A percentile compares a stretch with the other conserved stretches of the same genome.
These are phyloP conservation scores for Nemotelus nigrinus DNA, from an alignment of 2,888 invertebrate species.

Conservation along the genomic window DNA sequence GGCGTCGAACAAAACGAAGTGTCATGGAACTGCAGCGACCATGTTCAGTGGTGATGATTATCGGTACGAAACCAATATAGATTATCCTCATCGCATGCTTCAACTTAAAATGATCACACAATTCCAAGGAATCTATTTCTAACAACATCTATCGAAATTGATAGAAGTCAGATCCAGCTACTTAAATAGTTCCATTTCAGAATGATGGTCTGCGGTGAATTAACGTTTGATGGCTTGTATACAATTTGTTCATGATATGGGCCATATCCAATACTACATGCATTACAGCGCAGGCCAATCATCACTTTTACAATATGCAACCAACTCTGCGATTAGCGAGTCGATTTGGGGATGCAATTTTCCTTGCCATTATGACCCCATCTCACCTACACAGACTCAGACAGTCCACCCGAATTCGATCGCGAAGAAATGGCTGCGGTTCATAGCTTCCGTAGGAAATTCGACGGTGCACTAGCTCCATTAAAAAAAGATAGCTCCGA, in stretches of 20 bases:
- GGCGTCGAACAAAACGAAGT: constrained; percentile 64
- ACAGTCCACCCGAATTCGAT: constrained; percentile 50
- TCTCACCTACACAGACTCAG: constrained; percentile 73
- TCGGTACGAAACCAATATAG: too few relatives aligned
- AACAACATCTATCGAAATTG: too few relatives aligned
- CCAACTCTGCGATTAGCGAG: constrained; percentile 79
- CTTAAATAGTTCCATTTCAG: constrained; percentile 64
- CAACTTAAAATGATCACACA: too few relatives aligned
- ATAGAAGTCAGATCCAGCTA: too few relatives aligned
- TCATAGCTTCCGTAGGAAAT: constrained; percentile 48
- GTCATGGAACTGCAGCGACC: constrained; percentile 79
- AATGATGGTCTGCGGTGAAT: constrained; percentile 72
- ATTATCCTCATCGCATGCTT: too few relatives aligned
- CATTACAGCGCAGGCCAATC: constrained; percentile 71
- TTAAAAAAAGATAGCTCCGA: constrained; percentile 18
- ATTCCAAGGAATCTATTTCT: too few relatives aligned
- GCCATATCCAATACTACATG: constrained; percentile 80
- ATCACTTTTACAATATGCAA: constrained; percentile 71
- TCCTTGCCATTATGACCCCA: constrained; percentile 73
- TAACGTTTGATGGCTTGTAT: constrained; percentile 71
- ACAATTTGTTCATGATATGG: constrained; percentile 79
- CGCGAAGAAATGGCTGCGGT: constrained; percentile 48
- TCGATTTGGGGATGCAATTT: constrained; percentile 77
- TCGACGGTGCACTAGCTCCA: constrained; percentile 47
- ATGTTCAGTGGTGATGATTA: constrained; percentile 74